Percentiles rank a stretch among this genome's conserved stretches.
These are phyloP conservation scores for Microtus oregoni DNA, from an alignment of 2,113 vertebrate genomes.

Conservation along the genomic window DNA sequence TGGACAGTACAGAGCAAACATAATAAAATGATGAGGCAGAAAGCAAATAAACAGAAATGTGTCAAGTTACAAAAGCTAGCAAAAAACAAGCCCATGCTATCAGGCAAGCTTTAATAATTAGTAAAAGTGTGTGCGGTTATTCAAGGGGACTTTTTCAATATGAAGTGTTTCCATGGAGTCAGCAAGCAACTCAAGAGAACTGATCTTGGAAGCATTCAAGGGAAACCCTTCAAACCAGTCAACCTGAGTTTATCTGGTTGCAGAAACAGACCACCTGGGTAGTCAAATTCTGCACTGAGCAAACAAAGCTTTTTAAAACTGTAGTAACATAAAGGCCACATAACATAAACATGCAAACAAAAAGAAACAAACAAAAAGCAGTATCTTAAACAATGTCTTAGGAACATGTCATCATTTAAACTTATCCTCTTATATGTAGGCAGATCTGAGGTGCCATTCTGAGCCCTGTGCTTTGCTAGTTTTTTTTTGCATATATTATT, in stretches of 20 bases:
- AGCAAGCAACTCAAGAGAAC: neutral
- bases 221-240: neutral
- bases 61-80: neutral
- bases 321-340: neutral
- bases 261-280: neutral
- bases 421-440: too few species aligned
- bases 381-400: conserved; percentile 5
- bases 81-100: neutral
- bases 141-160: neutral
- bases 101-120: neutral
- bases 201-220: neutral
- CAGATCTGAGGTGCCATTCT: neutral
- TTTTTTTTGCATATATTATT: neutral
- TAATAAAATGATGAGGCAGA: neutral
- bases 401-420: neutral
- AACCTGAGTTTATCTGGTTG: neutral
- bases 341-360: neutral
- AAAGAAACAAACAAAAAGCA: neutral
- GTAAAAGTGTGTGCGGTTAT: neutral
- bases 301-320: neutral
- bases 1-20: neutral
- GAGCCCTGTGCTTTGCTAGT: neutral
- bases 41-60: neutral
- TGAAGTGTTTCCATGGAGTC: neutral
- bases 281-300: neutral